These are phyloP conservation scores for Trichoplusia ni DNA, from an alignment of 1,140 invertebrate genomes.

Conservation along the genomic window DNA sequence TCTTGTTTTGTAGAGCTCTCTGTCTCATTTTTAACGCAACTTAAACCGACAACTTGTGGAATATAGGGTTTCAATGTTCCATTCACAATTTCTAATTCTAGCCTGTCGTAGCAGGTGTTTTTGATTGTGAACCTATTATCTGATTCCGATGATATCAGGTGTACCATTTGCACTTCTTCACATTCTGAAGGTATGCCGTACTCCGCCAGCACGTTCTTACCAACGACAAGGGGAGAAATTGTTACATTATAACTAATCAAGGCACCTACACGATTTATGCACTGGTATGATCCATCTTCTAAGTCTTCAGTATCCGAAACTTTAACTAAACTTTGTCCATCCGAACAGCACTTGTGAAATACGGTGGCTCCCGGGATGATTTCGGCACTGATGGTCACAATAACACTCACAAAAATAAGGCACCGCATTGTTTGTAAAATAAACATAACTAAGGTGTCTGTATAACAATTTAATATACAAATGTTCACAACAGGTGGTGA, in stretches of 20 bases:
- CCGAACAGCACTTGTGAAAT: conserved; percentile 67
- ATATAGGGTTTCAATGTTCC: conserved; percentile 54
- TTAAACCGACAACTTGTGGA: conserved; percentile 61
- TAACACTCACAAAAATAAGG: conserved; percentile 44
- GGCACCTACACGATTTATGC: conserved; percentile 46
- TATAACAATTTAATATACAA: conserved; percentile 42
- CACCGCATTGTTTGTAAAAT: conserved; percentile 51
- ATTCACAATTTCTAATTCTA: conserved; percentile 57
- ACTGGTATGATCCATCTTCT: conserved; percentile 52
- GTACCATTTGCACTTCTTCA: conserved; percentile 44
- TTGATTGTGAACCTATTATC: conserved; percentile 36
- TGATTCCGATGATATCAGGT: conserved; percentile 33
- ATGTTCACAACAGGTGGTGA: conserved; percentile 63
- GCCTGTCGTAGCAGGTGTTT: conserved; percentile 59
- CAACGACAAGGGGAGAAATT: conserved; percentile 52
- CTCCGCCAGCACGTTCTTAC: conserved; percentile 47
- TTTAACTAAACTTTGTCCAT: conserved; percentile 58
- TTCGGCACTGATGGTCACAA: conserved; percentile 39
- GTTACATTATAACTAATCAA: conserved; percentile 47
- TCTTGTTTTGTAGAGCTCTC: conserved; percentile 27
- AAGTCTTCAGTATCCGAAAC: conserved; percentile 42
- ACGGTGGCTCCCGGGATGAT: conserved; percentile 36
- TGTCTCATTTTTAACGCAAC: conserved; percentile 53
- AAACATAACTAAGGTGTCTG: conserved; percentile 2
- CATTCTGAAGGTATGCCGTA: conserved; percentile 56